phyloP scores from a whole-genome alignment of 2,888 invertebrate species.

The Aplocera efformata region DNA sequence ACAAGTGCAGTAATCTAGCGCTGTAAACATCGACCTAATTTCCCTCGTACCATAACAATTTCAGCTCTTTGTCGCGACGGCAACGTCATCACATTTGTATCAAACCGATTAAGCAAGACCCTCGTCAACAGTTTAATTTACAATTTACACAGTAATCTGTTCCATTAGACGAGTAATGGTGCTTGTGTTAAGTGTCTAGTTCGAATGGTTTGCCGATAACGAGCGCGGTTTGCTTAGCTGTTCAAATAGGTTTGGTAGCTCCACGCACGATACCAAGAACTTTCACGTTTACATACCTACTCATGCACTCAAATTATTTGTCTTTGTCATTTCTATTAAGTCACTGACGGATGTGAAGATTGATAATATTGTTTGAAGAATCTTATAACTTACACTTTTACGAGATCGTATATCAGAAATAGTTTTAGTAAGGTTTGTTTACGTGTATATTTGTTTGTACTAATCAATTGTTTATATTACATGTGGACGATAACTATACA shows the following conservation, averaged over 20 bases:
- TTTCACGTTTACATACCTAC: slow-evolving; percentile 56
- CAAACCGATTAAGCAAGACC: slow-evolving; percentile 48
- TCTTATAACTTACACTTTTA: slow-evolving; percentile 3
- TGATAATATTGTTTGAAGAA: slow-evolving; percentile 39
- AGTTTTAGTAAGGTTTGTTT: background rate
- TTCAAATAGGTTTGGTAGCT: slow-evolving; percentile 71
- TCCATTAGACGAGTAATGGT: slow-evolving; percentile 17
- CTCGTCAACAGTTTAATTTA: slow-evolving; percentile 33
- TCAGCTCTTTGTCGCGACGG: slow-evolving; percentile 51
- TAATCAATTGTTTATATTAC: too few relatives aligned
- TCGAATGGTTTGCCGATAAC: slow-evolving; percentile 47
- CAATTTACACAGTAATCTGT: slow-evolving; percentile 29
- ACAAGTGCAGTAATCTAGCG: slow-evolving; percentile 45
- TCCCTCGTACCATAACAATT: slow-evolving; percentile 46
- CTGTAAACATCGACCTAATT: slow-evolving; percentile 60
- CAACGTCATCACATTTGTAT: slow-evolving; percentile 61
- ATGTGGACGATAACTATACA: too few relatives aligned
- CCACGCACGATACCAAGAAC: slow-evolving; percentile 65
- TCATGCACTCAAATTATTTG: slow-evolving; percentile 55
- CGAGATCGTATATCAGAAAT: too few relatives aligned
- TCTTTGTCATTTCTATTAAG: slow-evolving; percentile 52
- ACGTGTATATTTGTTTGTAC: background rate
- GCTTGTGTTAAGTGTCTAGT: slow-evolving; percentile 16
- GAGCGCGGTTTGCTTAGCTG: slow-evolving; percentile 72
- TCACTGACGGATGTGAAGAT: slow-evolving; percentile 41